phyloP scores from a whole-genome alignment of 2,113 vertebrate species.

The Danio rerio region DNA sequence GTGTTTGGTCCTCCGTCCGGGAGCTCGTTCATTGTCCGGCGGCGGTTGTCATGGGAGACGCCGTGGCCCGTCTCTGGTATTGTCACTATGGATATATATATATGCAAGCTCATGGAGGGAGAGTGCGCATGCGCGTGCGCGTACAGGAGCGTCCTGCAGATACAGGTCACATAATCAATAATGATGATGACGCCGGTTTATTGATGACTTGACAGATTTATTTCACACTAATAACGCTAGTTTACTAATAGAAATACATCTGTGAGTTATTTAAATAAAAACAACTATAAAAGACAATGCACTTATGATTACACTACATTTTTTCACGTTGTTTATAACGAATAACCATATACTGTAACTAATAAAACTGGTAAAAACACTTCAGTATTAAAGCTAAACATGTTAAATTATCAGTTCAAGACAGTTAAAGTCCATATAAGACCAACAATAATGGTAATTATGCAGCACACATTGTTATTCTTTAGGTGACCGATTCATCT shows the following conservation, averaged over 20 bases:
- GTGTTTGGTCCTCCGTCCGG: not conserved
- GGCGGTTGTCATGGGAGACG: slow-evolving; percentile 39
- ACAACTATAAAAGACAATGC: too few species aligned
- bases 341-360: too few species aligned
- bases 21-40: slow-evolving; percentile 1
- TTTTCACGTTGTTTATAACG: too few species aligned
- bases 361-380: too few species aligned
- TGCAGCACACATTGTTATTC: too few species aligned
- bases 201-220: not conserved
- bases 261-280: too few species aligned
- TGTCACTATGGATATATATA: slow-evolving; percentile 18
- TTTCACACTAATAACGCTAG: not conserved
- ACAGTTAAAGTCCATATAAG: too few species aligned
- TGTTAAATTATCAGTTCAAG: too few species aligned
- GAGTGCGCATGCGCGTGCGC: slow-evolving; percentile 22
- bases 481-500: too few species aligned
- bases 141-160: not conserved
- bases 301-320: too few species aligned
- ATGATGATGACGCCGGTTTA: not conserved
- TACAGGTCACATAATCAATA: not conserved
- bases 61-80: not conserved
- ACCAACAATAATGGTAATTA: too few species aligned
- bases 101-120: not conserved
- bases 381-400: too few species aligned
- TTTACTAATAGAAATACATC: not conserved